phyloP scores from a whole-genome alignment of 2,888 invertebrate genomes.

The Spilosoma lubricipeda region DNA sequence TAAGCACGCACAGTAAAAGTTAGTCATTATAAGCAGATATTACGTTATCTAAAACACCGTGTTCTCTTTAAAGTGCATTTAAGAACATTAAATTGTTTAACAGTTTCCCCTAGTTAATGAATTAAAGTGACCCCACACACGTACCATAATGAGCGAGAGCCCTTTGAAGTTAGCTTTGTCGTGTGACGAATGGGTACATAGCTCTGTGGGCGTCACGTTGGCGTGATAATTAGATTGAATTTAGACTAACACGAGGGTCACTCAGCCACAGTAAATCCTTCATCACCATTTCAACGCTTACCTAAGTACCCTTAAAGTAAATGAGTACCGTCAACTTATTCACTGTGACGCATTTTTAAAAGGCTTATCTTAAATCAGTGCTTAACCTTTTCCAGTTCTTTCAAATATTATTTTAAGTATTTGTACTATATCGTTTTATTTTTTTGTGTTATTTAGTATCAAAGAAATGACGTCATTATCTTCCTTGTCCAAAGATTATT shows the following conservation, averaged over 20 bases:
- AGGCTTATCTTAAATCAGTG: conserved; percentile 22
- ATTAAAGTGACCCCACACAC: conserved; percentile 37
- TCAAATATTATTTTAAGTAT: neutral
- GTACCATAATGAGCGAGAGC: conserved; percentile 31
- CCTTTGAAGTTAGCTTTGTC: conserved; percentile 48
- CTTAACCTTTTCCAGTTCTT: conserved; percentile 13
- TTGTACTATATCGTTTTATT: neutral
- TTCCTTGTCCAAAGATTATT: too few relatives aligned
- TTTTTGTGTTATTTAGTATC: neutral
- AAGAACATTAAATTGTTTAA: conserved; percentile 25
- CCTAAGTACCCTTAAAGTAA: conserved; percentile 35
- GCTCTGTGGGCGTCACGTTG: conserved; percentile 36
- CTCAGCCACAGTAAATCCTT: conserved; percentile 37
- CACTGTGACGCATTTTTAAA: conserved; percentile 16
- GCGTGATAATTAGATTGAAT: conserved; percentile 54
- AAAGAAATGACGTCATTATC: neutral
- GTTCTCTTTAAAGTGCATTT: conserved; percentile 28
- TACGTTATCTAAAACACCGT: neutral
- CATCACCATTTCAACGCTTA: conserved; percentile 36
- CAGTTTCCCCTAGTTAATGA: conserved; percentile 25
- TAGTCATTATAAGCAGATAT: too few relatives aligned
- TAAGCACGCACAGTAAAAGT: too few relatives aligned
- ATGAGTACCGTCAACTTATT: conserved; percentile 22
- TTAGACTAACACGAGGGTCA: conserved; percentile 42
- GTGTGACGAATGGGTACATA: conserved; percentile 27